Base-by-base conservation (phyloP, 1,140 invertebrate genomes). In the Zaprionus gabonicus region DNA sequence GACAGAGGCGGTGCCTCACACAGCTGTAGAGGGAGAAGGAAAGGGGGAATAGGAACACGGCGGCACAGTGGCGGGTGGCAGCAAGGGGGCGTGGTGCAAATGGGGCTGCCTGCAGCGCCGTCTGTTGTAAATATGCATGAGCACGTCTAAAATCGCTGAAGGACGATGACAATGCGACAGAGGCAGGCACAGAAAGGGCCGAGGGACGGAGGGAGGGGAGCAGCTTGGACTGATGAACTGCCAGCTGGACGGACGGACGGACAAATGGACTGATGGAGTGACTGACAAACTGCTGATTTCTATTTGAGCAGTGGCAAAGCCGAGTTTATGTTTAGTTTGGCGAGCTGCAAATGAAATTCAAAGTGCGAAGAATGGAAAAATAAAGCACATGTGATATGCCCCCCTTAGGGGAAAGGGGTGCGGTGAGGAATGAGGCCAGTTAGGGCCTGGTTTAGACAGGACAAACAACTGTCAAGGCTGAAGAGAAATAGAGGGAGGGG, bases 61-160 rank as follows among this genome's bases (percentile, higher is more conserved):
- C 3, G 38, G 9, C 7, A 31, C 9, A 9, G 15, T 2, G 13
- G 38, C 38, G 38, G 12, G 1, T 38, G 38, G 6, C n/a, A 15
- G 38, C 15, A 20, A 49, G 72, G 36, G 57, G 59, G 53, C 23
- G 66, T 56, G 38, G 51, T 56, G 38, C 34, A 31, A 25, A 27
- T 46, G 71, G 51, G 58, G 36, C 28, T 38, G 62, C 56, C 73
- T 62, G 71, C 65, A 68, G 71, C 71, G 49, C 53, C 38, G 55
- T 60, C 68, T 69, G 78, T 56, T 76, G 69, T 82, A 83, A 87
- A 87, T 88, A 87, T 88, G 83, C 83, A 86, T 72, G 70, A 71
- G 83, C 84, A 87, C 73, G 73, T 75, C 69, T 65, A 82, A 71
- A 83, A 82, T 56, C 69, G 70, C 80, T 77, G 77, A 87, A 82